A percentile compares a stretch with the other conserved stretches of the same genome.
Evolutionary conservation across 1,140 invertebrate genomes (phyloP).

Genomic region (Zaprionus tsacasi): DNA sequence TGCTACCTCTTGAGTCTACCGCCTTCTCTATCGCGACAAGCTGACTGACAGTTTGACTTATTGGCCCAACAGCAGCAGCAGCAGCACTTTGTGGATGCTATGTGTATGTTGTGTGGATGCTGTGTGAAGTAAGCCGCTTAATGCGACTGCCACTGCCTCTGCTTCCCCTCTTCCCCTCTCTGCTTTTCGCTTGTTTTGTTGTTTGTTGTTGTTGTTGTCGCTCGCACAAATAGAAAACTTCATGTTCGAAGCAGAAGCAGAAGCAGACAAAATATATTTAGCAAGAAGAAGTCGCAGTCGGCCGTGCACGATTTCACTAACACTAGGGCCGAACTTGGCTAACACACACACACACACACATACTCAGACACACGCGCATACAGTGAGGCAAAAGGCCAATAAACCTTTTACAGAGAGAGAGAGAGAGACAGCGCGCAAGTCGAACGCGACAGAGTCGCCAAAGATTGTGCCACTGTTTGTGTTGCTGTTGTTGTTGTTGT

Average conservation of each 20-base stretch:
- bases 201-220: conserved; percentile 29
- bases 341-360: conserved; percentile 32
- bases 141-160: conserved; percentile 27
- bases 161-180: too few species aligned
- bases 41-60: conserved; percentile 9
- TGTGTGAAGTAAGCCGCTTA: conserved; percentile 69
- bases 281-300: conserved; percentile 61
- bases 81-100: not conserved
- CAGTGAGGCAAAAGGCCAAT: conserved; percentile 78
- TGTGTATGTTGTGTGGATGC: conserved; percentile 12
- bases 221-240: conserved; percentile 75
- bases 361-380: conserved; percentile 8
- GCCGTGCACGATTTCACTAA: conserved; percentile 69
- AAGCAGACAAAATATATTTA: conserved; percentile 73
- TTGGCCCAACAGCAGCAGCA: not conserved
- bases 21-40: not conserved
- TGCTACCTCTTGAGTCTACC: not conserved
- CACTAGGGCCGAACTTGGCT: conserved; percentile 67
- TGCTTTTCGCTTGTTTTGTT: not conserved
- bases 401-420: conserved; percentile 69
- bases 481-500: conserved; percentile 29
- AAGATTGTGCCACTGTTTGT: conserved; percentile 35
- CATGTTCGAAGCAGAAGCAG: conserved; percentile 19
- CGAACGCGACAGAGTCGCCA: conserved; percentile 28
- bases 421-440: conserved; percentile 46